A percentile compares a stretch with the other conserved stretches of the same genome.
These are phyloP conservation scores for Aldabrachelys gigantea DNA, from an alignment of 2,113 vertebrate genomes.

Conservation along the genomic window DNA sequence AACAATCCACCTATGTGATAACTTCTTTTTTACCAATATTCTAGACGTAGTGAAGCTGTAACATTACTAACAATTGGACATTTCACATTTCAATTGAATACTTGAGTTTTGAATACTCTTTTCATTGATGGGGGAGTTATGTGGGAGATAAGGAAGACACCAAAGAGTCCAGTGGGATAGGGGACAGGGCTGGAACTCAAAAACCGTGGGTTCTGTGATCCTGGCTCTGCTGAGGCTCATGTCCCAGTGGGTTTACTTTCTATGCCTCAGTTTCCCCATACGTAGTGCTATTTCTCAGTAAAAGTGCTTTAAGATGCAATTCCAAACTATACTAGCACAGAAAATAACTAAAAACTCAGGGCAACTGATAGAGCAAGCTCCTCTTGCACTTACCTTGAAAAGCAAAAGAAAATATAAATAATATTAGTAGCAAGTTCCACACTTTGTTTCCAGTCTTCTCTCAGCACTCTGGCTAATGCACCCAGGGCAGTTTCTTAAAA, in stretches of 20 bases:
- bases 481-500: conserved; percentile 90
- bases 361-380: not conserved
- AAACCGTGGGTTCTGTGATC: not conserved
- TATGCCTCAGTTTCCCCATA: not conserved
- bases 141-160: not conserved
- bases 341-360: not conserved
- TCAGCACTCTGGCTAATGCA: conserved; percentile 90
- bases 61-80: not conserved
- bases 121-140: not conserved
- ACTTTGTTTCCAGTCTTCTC: conserved; percentile 96
- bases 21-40: not conserved
- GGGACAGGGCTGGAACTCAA: not conserved
- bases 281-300: not conserved
- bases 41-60: not conserved
- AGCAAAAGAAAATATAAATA: conserved; percentile 94
- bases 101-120: not conserved
- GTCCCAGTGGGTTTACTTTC: not conserved
- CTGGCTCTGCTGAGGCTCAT: not conserved
- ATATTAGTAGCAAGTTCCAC: conserved; percentile 95
- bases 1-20: not conserved
- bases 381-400: conserved; percentile 86
- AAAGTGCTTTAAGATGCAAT: not conserved
- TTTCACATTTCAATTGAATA: not conserved
- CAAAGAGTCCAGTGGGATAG: not conserved
- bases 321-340: not conserved